Conservation (phyloP, 1,140 invertebrate genomes). For the Bathynomus jamesi region DNA sequence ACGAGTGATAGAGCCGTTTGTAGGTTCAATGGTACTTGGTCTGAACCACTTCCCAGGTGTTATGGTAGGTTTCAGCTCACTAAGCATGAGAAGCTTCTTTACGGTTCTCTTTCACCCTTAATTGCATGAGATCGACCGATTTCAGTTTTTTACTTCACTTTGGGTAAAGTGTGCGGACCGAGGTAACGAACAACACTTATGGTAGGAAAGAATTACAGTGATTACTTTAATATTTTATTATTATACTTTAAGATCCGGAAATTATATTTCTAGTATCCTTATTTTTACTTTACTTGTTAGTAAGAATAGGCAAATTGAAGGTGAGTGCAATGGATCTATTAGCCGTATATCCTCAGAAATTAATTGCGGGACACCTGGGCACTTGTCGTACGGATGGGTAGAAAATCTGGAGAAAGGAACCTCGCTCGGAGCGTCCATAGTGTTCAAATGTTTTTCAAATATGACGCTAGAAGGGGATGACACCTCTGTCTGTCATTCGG, state of each 20-base stretch:
- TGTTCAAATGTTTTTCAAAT: constrained; percentile 85
- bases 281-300: background rate
- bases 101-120: background rate
- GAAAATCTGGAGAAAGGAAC: constrained; percentile 50
- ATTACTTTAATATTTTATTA: too few species aligned
- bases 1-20: constrained; percentile 43
- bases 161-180: too few species aligned
- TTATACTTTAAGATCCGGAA: too few species aligned
- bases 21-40: constrained; percentile 49
- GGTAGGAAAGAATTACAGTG: too few species aligned
- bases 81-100: background rate
- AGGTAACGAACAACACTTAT: too few species aligned
- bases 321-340: background rate
- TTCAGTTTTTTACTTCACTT: background rate
- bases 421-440: constrained; percentile 57
- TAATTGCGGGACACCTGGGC: constrained; percentile 62
- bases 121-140: background rate
- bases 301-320: background rate
- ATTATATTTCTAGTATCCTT: background rate
- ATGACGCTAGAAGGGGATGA: constrained; percentile 84
- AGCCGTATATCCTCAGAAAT: constrained; percentile 59
- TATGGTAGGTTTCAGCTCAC: constrained; percentile 46
- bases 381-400: constrained; percentile 88
- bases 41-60: constrained; percentile 49
- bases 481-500: constrained; percentile 81